Evolutionary conservation across 2,888 invertebrate genomes (phyloP), one percentile per base, ranked within the genome.

Genomic region (Asteroscopus sphinx): DNA sequence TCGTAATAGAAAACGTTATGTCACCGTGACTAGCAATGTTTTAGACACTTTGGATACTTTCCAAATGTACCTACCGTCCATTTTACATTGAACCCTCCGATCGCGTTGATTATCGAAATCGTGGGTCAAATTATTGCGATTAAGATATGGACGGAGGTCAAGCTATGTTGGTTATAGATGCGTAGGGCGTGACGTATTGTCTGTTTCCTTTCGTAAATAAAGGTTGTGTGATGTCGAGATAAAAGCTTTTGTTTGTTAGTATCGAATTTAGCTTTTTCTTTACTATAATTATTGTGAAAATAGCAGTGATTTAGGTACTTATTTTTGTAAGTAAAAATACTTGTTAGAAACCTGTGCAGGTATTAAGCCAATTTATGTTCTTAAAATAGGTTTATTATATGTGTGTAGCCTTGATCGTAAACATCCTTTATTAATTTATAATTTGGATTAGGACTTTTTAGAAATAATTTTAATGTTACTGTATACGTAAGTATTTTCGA

Each of bases 1-100:
- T 80, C 68, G 76, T 77, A 77, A 85, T 73, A 67, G 71, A 82
- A 85, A 87, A 81, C 80, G 83, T 87, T 84, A 86, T 85, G 87
- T 88, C 85, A 86, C 84, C 67, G 82, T 77, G 79, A 87, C 81
- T 85, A 84, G 81, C 77, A 60, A 76, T 80, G 76, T 86, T 86
- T 80, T 78, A 81, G 85, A 86, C 86, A 87, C 84, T 89, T 90
- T 91, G 91, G 91, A 90, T 73, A 75, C 73, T 72, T 76, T 90
- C 91, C 91, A 91, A 91, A 83, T 87, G 73, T 77, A 70, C 68
- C 66, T 67, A 16, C 30, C 51, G 45, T 54, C 87, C 79, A 82
- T 55, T 63, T 46, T 69, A 70, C 47, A 53, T 52, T 61, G 85
- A 82, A 3, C 85, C 26, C 68, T 66, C 63, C 58, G 61, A 66